Evolutionary conservation across 2,888 invertebrate species (phyloP), one percentile per base, ranked within the genome.

Genomic region (Ennomos fuscantarius): DNA sequence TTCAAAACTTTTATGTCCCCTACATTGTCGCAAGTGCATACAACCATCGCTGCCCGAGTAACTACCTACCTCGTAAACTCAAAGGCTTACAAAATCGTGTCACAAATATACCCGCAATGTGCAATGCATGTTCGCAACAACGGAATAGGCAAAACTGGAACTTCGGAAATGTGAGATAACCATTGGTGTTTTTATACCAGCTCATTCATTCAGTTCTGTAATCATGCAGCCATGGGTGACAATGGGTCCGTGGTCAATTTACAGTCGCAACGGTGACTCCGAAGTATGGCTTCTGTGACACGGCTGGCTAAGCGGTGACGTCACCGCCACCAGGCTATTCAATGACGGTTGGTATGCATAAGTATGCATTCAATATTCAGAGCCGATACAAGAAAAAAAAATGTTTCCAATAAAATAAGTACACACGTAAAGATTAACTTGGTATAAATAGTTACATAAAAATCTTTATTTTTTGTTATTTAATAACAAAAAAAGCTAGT

Each of bases 221-320:
- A 12, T 35, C 31, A 48, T 32, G 40, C 35, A 43, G 57, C 52
- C 6, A n/a, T 45, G 53, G 40, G 13, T 40, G 9, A 36, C 67
- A 71, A 68, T 65, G 62, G 65, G 68, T 73, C n/a, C 75, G 74
- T 66, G 69, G 68, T 71, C 75, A 76, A 73, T 68, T n/a, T 32
- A 9, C 33, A 32, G 31, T 33, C 15, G n/a, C 10, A 70, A 58
- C 70, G 74, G 74, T 68, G 69, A 73, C 65, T 62, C 64, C 66
- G 57, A 70, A 65, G 71, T 87, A 86, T 78, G 89, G 89, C 88
- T 90, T 90, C 89, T 84, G 78, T 74, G 86, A 81, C 83, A 75
- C 76, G 88, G 81, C 82, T 87, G 89, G 86, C 83, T 81, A 78
- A 78, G 75, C 63, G 75, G 62, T 92, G 91, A 92, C 91, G 90